Evolutionary conservation across 2,113 vertebrate species (phyloP), one percentile per base, ranked within the genome.

Genomic region (Gyps fulvus): DNA sequence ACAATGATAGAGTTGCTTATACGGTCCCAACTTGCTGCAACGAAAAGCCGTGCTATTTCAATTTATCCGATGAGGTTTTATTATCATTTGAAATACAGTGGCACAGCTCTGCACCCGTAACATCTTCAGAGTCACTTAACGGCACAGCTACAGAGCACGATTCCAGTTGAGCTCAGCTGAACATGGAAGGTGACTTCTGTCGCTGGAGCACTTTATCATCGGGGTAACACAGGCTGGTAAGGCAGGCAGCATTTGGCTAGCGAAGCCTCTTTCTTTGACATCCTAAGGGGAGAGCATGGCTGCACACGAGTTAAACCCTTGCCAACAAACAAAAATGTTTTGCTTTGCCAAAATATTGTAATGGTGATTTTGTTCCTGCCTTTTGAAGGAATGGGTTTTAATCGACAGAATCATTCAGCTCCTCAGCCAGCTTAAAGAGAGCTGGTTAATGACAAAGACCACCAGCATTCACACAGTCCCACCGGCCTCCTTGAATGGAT

Each of bases 171-270:
- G 90, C 92, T 97, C 86, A 94, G 83, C 80, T 90, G 92, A 97
- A 45, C 80, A 66, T 76, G 74, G 94, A 97, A 95, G 93, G 94
- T 96, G 95, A 96, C 95, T 96, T 63, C 83, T 95, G 76, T 82
- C 1, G 0, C 83, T n/a, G 40, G 38, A 92, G 55, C 83, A 91
- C 63, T 95, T 93, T n/a, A 78, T 93, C 88, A 95, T 34, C 14
- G 1, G 42, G 54, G 15, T 73, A 73, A 87, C 7, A 6, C 1
- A 1, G 47, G 73, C 38, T 52, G 59, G 73, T 52, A 27, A 89
- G 71, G 59, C 78, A 66, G n/a, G 57, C 49, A 61, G 71, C 13
- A 6, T 62, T 63, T 50, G 55, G 82, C 80, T 47, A 74, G 72
- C 8, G 2, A 89, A 94, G 43, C 72, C 80, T 89, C 55, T 65